phyloP scores from a whole-genome alignment of 2,888 invertebrate genomes.

The Nephrotoma appendiculata region DNA sequence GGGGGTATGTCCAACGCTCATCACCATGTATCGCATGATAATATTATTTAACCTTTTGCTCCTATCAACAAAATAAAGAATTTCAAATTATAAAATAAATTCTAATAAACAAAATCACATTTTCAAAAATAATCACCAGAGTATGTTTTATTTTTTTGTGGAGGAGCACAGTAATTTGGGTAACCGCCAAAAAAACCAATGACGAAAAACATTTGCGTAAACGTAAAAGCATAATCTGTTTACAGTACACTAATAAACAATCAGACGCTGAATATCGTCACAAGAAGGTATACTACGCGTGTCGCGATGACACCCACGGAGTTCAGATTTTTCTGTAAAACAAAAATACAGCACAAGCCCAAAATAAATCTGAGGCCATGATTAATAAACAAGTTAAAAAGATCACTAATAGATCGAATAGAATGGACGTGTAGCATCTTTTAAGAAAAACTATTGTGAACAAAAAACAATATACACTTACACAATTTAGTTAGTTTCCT shows the following conservation, averaged over 20 bases:
- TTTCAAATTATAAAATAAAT: background rate
- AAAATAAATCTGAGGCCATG: background rate
- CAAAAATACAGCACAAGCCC: background rate
- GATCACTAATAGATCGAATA: background rate
- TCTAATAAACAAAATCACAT: background rate
- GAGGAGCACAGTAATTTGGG: background rate
- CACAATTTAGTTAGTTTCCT: slow-evolving; percentile 10
- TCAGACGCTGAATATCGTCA: background rate
- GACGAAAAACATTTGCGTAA: background rate
- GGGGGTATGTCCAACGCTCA: background rate
- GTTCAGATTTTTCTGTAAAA: background rate
- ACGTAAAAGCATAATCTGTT: background rate
- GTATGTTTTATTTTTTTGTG: background rate
- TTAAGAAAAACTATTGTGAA: background rate
- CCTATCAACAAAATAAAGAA: background rate
- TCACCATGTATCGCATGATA: background rate
- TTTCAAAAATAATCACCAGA: background rate
- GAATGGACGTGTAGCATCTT: background rate
- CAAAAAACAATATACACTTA: slow-evolving; percentile 2
- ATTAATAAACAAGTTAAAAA: background rate
- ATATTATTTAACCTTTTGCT: background rate
- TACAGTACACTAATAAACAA: background rate
- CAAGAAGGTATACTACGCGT: background rate
- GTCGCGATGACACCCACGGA: background rate
- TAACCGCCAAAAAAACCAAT: background rate